Conservation (phyloP, 2,113 vertebrate genomes). For the Ameiurus melas region DNA sequence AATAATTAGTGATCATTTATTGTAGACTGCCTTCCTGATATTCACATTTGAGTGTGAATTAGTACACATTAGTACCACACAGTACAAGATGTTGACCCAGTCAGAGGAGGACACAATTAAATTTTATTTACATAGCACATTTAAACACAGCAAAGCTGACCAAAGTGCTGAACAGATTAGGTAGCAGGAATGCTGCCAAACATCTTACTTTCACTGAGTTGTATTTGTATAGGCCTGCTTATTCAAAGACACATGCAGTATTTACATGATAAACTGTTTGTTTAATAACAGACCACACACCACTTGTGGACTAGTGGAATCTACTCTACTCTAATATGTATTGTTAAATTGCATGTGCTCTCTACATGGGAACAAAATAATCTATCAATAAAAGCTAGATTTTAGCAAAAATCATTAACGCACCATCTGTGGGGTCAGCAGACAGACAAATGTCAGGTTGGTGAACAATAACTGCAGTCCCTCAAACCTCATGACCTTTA, state of each 20-base stretch:
- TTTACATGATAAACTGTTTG: neutral
- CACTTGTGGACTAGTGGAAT: neutral
- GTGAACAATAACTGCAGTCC: conserved; percentile 14
- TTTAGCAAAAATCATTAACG: conserved; percentile 53
- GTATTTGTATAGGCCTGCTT: neutral
- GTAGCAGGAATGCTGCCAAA: neutral
- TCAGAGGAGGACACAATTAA: neutral
- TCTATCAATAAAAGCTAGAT: neutral
- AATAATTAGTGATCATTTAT: neutral
- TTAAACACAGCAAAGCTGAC: too few relatives aligned
- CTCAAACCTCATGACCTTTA: conserved; percentile 33
- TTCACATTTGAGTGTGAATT: neutral
- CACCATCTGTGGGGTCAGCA: conserved; percentile 41
- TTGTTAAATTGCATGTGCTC: neutral
- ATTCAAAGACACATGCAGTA: neutral
- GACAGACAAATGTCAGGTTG: conserved; percentile 50
- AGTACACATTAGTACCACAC: neutral
- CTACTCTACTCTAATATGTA: neutral
- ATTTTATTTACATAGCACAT: too few relatives aligned
- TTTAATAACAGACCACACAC: neutral
- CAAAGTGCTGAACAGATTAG: too few relatives aligned
- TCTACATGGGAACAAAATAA: neutral
- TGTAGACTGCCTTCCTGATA: neutral
- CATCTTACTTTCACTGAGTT: neutral
- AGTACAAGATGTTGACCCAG: neutral